Percentiles rank a stretch among this genome's conserved stretches.
Conservation (phyloP, 2,113 vertebrate genomes). For the Cavia porcellus region DNA sequence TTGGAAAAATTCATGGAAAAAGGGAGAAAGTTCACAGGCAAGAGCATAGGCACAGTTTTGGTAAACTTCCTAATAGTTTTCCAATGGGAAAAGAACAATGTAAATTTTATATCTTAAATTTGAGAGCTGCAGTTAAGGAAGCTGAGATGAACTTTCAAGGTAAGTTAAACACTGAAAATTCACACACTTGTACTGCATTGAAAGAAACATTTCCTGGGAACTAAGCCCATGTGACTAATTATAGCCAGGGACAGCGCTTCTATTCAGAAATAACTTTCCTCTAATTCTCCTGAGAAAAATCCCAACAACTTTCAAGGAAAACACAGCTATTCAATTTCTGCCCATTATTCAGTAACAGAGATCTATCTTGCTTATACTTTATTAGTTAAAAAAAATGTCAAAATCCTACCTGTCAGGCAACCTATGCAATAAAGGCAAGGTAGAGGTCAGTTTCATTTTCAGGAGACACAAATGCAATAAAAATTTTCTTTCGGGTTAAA, state of each 20-base stretch:
- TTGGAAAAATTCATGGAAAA: constrained; percentile 42
- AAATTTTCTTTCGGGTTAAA: constrained; percentile 25
- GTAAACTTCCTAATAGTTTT: not conserved
- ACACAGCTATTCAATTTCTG: constrained; percentile 76
- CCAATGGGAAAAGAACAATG: constrained; percentile 50
- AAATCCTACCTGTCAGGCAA: constrained; percentile 47
- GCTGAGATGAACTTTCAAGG: constrained; percentile 59
- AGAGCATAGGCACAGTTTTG: not conserved
- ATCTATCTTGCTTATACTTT: constrained; percentile 61
- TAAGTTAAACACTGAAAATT: constrained; percentile 69
- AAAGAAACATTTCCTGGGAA: constrained; percentile 78
- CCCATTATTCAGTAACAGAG: constrained; percentile 70
- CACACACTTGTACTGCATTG: constrained; percentile 24
- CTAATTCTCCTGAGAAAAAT: constrained; percentile 76
- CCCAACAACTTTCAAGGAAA: constrained; percentile 77
- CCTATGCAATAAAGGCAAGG: constrained; percentile 11
- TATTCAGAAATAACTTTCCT: constrained; percentile 81
- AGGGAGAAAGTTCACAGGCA: not conserved
- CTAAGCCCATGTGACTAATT: constrained; percentile 77
- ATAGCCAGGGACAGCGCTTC: constrained; percentile 63
- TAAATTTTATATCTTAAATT: constrained; percentile 54
- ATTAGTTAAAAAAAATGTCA: constrained; percentile 42
- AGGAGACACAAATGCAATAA: constrained; percentile 5
- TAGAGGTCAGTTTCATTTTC: constrained; percentile 26
- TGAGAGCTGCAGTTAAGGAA: constrained; percentile 45